Evolutionary conservation across 30 jellyfish, hydroid and myxozoan genomes (phyloP).

Genomic region (Chironex yamaguchii): DNA sequence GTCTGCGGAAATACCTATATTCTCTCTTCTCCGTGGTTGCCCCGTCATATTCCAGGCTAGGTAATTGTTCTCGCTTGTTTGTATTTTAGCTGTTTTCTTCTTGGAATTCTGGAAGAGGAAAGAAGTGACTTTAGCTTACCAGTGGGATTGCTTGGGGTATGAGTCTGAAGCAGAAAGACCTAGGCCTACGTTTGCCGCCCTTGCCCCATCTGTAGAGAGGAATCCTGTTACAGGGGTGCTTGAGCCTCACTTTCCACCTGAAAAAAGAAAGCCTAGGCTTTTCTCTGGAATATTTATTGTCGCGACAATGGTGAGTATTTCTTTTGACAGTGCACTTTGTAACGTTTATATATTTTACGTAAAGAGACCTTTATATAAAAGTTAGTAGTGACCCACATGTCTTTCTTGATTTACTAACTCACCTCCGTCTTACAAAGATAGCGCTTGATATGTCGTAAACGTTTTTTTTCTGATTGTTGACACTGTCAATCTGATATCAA

Average conservation of each 20-base stretch:
- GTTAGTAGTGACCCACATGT: no score
- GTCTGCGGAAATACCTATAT: no score
- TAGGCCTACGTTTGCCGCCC: constrained; percentile 98
- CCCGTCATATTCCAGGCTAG: no score
- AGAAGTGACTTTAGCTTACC: constrained; percentile 97
- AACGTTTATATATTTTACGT: no score
- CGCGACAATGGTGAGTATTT: constrained; percentile 89
- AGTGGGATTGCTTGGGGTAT: constrained; percentile 98
- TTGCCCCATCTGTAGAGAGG: constrained; percentile 99
- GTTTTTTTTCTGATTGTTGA: no score
- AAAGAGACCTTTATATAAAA: no score
- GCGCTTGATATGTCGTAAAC: no score
- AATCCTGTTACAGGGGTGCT: constrained; percentile 98
- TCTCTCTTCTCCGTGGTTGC: no score
- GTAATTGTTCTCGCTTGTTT: neutral
- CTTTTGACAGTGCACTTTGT: no score
- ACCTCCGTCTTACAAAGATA: no score
- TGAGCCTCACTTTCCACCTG: constrained; percentile 98
- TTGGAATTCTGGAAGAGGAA: constrained; percentile 98
- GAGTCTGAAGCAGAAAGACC: constrained; percentile 98
- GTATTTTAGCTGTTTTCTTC: constrained; percentile 88
- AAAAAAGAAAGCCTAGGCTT: constrained; percentile 89
- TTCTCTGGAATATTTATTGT: constrained; percentile 92
- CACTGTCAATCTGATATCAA: no score
- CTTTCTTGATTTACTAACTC: no score